Conservation (phyloP, 2,888 invertebrate genomes). For the Smittia aterrima region DNA sequence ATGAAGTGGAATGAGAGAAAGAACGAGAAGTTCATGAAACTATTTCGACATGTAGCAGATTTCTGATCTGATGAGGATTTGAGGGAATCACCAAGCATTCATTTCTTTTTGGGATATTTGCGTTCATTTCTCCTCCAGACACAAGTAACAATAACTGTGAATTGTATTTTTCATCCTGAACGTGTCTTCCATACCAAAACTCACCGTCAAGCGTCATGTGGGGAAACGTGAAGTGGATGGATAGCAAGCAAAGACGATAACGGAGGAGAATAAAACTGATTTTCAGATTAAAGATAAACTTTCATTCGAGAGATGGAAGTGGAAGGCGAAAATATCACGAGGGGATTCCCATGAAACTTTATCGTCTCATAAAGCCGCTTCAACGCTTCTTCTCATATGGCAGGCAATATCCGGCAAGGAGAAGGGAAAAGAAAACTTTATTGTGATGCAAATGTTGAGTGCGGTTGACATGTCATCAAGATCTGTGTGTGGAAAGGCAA, state of each 20-base stretch:
- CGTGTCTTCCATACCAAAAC: slow-evolving; percentile 14
- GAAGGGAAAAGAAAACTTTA: too few relatives aligned
- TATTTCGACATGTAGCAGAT: slow-evolving; percentile 5
- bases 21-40: slow-evolving; percentile 21
- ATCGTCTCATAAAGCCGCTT: too few relatives aligned
- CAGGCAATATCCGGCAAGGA: too few relatives aligned
- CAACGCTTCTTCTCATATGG: too few relatives aligned
- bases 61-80: neutral
- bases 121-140: neutral
- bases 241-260: neutral
- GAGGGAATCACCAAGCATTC: neutral
- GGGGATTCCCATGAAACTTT: too few relatives aligned
- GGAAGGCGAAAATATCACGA: neutral
- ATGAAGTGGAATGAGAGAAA: too few relatives aligned
- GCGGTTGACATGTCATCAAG: neutral
- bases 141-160: slow-evolving; percentile 24
- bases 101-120: neutral
- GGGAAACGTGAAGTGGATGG: slow-evolving; percentile 15
- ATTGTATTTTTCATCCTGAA: slow-evolving; percentile 24
- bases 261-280: slow-evolving; percentile 13
- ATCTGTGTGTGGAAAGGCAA: slow-evolving; percentile 3
- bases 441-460: slow-evolving; percentile 8
- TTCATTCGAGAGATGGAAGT: neutral
- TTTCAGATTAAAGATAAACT: slow-evolving; percentile 2
- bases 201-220: slow-evolving; percentile 7